Evolutionary conservation across 2,113 vertebrate species (phyloP).

Genomic region (Hemiscyllium ocellatum): DNA sequence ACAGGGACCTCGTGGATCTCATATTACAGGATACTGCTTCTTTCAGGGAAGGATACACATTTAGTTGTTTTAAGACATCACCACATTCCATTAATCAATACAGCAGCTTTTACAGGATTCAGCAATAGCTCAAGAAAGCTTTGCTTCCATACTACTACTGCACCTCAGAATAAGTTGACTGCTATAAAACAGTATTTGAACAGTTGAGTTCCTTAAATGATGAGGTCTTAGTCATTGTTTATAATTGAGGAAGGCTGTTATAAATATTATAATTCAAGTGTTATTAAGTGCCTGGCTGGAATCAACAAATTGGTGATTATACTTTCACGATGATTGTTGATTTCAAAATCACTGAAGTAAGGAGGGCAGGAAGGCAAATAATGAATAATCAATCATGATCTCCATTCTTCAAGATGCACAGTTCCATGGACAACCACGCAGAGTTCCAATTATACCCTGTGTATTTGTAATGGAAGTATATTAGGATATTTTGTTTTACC

Average conservation of each 20-base stretch:
- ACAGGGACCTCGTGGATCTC: background rate
- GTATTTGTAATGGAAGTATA: background rate
- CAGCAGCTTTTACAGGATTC: background rate
- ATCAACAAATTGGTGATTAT: conserved; percentile 18
- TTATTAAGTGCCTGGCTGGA: conserved; percentile 20
- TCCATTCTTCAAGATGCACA: background rate
- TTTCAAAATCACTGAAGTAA: background rate
- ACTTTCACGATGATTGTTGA: background rate
- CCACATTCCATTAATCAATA: background rate
- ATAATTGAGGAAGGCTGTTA: background rate
- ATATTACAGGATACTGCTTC: background rate
- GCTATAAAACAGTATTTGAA: too few relatives aligned
- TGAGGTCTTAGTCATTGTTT: background rate
- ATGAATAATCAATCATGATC: conserved; percentile 24
- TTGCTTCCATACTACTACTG: background rate
- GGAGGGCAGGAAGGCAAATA: background rate
- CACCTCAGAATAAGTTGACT: background rate
- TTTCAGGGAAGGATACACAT: background rate
- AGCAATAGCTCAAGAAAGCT: background rate
- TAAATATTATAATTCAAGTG: background rate
- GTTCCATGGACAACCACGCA: background rate
- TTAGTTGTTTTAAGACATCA: background rate
- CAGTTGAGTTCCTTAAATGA: background rate
- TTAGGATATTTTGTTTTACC: background rate
- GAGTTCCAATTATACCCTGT: background rate